Evolutionary conservation across 2,888 invertebrate genomes (phyloP).

Genomic region (Caenorhabditis uteleia): DNA sequence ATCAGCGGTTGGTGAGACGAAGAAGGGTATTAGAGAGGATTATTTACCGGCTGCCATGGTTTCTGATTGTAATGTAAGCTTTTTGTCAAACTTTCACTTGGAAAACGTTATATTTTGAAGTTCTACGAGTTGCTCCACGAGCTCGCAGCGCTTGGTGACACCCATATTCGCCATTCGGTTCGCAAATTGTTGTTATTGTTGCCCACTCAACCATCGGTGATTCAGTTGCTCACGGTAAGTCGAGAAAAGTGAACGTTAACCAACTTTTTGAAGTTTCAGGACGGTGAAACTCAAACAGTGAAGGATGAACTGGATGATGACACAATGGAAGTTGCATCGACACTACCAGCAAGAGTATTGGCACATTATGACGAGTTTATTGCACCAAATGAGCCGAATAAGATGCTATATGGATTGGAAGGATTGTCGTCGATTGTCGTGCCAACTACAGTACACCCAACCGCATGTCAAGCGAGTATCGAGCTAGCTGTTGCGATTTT

Average conservation of each 20-base stretch:
- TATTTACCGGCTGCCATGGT: slow-evolving; percentile 24
- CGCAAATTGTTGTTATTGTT: slow-evolving; percentile 17
- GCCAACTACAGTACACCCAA: slow-evolving; percentile 12
- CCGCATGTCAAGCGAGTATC: slow-evolving; percentile 1
- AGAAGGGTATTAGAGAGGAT: slow-evolving; percentile 22
- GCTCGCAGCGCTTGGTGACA: slow-evolving; percentile 19
- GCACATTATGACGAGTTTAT: slow-evolving; percentile 2
- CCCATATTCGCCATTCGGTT: slow-evolving; percentile 16
- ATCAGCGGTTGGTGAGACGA: background rate
- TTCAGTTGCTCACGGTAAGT: slow-evolving; percentile 4
- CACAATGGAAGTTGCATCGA: no score
- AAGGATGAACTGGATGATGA: no score
- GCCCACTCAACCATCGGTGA: slow-evolving; percentile 27
- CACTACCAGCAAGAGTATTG: no score
- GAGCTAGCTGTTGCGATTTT: slow-evolving; percentile 10
- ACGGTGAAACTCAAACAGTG: background rate
- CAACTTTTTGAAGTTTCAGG: background rate
- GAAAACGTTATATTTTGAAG: no score
- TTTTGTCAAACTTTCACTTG: background rate
- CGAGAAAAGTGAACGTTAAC: no score
- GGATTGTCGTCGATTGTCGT: slow-evolving; percentile 22
- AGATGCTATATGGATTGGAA: slow-evolving; percentile 32
- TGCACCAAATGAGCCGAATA: slow-evolving; percentile 15
- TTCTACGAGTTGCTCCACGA: slow-evolving; percentile 35
- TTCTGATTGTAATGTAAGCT: slow-evolving; percentile 18